phyloP scores from a whole-genome alignment of 2,888 invertebrate species.

The Glyphotaelius pellucidus region DNA sequence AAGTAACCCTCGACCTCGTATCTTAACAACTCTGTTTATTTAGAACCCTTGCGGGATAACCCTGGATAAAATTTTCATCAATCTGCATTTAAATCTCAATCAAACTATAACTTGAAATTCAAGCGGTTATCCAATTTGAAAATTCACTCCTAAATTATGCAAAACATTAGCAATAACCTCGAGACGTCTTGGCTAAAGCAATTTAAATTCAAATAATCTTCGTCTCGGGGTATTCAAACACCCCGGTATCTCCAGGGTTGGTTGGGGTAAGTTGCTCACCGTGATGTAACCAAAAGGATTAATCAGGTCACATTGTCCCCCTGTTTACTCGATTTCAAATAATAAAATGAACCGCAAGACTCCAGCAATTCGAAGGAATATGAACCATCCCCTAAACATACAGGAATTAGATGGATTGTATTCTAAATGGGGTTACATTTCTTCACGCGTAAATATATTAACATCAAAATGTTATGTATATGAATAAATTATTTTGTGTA shows the following conservation, averaged over 20 bases:
- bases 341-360: conserved; percentile 17
- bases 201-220: conserved; percentile 54
- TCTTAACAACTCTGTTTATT: not conserved
- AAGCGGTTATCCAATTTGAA: conserved; percentile 27
- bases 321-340: conserved; percentile 37
- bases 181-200: conserved; percentile 44
- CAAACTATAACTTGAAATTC: not conserved
- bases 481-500: not conserved
- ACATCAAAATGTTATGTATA: not conserved
- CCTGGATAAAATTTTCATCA: not conserved
- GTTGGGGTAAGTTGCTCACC: not conserved
- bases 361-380: not conserved
- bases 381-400: not conserved
- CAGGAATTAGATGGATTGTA: not conserved
- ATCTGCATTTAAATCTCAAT: conserved; percentile 29
- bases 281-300: conserved; percentile 1
- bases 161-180: conserved; percentile 47
- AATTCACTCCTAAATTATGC: conserved; percentile 21
- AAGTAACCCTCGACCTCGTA: not conserved
- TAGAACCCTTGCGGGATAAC: not conserved
- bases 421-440: not conserved
- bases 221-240: conserved; percentile 22
- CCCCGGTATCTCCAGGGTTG: not conserved
- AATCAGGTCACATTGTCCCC: conserved; percentile 29
- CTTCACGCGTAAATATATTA: not conserved